phyloP scores from a whole-genome alignment of 2,888 invertebrate species.

The Synanthedon vespiformis region DNA sequence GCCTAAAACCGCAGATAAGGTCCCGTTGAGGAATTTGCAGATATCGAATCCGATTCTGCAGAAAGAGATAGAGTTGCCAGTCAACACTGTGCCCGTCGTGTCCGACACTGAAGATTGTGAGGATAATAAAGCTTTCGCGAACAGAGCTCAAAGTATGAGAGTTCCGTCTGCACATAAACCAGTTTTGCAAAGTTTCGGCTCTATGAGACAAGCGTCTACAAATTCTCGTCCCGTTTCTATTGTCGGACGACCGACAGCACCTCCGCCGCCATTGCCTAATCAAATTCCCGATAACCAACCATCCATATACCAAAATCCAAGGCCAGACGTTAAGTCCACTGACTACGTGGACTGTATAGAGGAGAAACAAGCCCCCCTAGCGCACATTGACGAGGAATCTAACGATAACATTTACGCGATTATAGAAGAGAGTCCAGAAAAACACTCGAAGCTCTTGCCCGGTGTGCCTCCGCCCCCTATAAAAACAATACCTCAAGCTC shows the following conservation, averaged over 20 bases:
- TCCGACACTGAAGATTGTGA: conserved; percentile 64
- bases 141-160: conserved; percentile 87
- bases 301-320: conserved; percentile 72
- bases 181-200: conserved; percentile 81
- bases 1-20: conserved; percentile 77
- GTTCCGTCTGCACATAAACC: conserved; percentile 71
- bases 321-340: conserved; percentile 38
- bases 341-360: conserved; percentile 87
- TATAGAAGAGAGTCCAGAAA: conserved; percentile 81
- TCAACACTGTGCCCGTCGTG: conserved; percentile 72
- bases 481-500: conserved; percentile 42
- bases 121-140: conserved; percentile 72
- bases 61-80: conserved; percentile 72
- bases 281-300: conserved; percentile 17
- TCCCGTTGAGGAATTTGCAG: conserved; percentile 78
- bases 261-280: conserved; percentile 78
- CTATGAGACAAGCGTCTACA: conserved; percentile 80
- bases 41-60: conserved; percentile 88
- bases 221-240: conserved; percentile 81
- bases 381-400: conserved; percentile 74
- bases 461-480: conserved; percentile 43
- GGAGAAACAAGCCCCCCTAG: conserved; percentile 71
- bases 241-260: conserved; percentile 78
- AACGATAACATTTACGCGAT: conserved; percentile 88
- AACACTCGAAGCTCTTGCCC: conserved; percentile 44